A percentile compares a stretch with the other conserved stretches of the same genome.
Evolutionary conservation across 2,113 vertebrate species (phyloP).

Genomic region (Eurystomus gularis): DNA sequence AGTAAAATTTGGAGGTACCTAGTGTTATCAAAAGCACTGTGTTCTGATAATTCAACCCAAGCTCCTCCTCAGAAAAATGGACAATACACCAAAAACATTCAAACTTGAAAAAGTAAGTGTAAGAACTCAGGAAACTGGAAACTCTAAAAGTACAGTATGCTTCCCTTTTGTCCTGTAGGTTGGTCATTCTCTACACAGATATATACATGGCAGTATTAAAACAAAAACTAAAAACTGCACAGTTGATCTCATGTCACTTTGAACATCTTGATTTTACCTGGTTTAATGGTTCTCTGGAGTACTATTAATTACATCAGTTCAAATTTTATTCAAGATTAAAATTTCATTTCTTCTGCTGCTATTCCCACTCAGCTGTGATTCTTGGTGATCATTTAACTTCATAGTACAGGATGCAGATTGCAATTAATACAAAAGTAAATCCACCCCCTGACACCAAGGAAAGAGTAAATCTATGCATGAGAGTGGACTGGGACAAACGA

Average conservation of each 20-base stretch:
- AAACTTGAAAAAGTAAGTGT: neutral
- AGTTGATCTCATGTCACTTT: neutral
- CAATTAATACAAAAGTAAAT: neutral
- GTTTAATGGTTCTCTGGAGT: neutral
- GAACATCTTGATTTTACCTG: neutral
- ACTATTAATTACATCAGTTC: neutral
- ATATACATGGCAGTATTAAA: neutral
- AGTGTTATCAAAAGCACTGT: neutral
- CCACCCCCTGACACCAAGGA: neutral
- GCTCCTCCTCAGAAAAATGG: neutral
- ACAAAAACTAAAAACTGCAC: neutral
- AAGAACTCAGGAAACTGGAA: neutral
- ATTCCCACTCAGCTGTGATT: neutral
- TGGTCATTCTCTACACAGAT: neutral
- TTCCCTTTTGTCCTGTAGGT: neutral
- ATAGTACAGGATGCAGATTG: neutral
- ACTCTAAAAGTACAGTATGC: neutral
- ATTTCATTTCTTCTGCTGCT: neutral
- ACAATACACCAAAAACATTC: neutral
- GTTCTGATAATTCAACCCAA: neutral
- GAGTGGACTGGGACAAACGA: neutral
- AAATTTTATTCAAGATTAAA: neutral
- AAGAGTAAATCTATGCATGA: neutral
- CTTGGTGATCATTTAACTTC: neutral
- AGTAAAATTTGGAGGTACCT: neutral